Evolutionary conservation across 2,888 invertebrate species (phyloP), one percentile per base, ranked within the genome.

Genomic region (Phengaris alcon): DNA sequence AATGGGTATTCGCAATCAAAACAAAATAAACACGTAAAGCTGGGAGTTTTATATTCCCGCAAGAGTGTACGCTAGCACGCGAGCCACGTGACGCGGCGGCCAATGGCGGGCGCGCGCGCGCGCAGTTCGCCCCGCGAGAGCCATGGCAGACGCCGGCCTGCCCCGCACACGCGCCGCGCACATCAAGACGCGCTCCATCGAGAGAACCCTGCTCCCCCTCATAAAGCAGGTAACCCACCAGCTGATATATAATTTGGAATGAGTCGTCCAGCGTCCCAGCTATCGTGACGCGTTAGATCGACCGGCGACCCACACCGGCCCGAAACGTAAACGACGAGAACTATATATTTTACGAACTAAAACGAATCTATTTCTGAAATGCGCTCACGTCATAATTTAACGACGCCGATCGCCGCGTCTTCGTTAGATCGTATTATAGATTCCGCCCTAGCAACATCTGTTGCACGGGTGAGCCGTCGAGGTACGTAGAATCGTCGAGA

Each of bases 101-200:
- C 35, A 35, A 35, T 78, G 80, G 79, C 79, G 82, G 88, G 82
- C 89, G 88, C 78, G 83, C 81, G 82, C 89, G 89, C 88, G 91
- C 90, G 91, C 91, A 90, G 90, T 90, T 90, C 89, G 90, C 86
- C 84, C 86, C 87, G 89, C 88, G 90, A 92, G 90, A 90, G 88
- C 92, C 94, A 94, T 94, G 94, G 95, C 95, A 94, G 93, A 94
- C 94, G 91, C 93, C 90, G 94, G 94, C 93, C 90, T 93, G 89
- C 91, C 94, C 84, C 91, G 94, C 84, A 87, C 94, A 86, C 93
- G 94, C 87, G 87, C 94, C 86, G 89, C 97, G 90, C 97, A 97
- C 94, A 98, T 98, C 89, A 97, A 97, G 94, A 98, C 98, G 85
- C 97, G 97, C 95, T 98, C 98, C 93, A 97, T 98, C 93, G 98